Evolutionary conservation across 2,888 invertebrate genomes (phyloP), one percentile per base, ranked within the genome.

Genomic region (Drosophila maculinotata): DNA sequence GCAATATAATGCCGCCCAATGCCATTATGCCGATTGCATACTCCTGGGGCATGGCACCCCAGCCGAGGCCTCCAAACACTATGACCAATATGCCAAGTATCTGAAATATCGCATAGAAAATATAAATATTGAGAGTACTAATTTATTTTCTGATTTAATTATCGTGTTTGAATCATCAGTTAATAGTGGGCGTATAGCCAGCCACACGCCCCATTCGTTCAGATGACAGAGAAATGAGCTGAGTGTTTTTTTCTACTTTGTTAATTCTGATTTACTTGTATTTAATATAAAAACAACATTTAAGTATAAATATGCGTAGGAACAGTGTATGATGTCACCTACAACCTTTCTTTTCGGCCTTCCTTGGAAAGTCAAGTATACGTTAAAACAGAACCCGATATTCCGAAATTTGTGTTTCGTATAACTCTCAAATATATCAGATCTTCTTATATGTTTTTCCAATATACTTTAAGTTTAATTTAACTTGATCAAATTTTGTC

Each of bases 21-120:
- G 84, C 72, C 9, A 90, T 67, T 3, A 87, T 79, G 10, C 89
- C 89, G 17, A 90, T 82, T 26, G 87, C 82, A 72, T 87, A 89
- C 10, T 62, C 58, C 36, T 86, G 79, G 0, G 90, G 89, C 89
- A 89, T 90, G 8, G 82, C 89, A 23, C 88, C 89, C 79, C 82
- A 88, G 35, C 90, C 88, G 3, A 89, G 83, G 28, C 73, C 81
- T 23, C 82, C 90, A 33, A 89, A 81, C 1, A 82, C 59, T 30
- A 89, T 71, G 7, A 89, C 76, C 12, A 87, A 25, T n/a, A 89
- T 64, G 26, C 89, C 89, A 14, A 90, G 74, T 44, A 90, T 80
- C 89, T 89, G 56, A 23, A 62, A 67, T 35, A 7, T 9, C 20
- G 20, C n/a, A n/a, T n/a, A 26, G 9, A 2, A 23, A 15, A 39